Conservation (phyloP, 2,113 vertebrate genomes). For the Tetrax tetrax region DNA sequence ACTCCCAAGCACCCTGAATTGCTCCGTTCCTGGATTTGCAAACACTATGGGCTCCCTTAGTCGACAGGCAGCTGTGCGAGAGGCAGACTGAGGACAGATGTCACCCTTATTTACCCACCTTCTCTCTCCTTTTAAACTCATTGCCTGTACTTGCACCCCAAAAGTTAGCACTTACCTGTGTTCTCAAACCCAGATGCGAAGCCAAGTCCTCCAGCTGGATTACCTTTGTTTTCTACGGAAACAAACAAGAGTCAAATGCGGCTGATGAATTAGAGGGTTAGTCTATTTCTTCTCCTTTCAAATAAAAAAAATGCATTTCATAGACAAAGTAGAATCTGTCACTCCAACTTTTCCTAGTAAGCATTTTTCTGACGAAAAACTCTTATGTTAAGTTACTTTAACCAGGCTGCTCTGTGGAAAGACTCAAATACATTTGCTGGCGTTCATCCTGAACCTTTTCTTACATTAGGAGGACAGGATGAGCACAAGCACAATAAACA, state of each 20-base stretch:
- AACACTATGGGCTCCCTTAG: neutral
- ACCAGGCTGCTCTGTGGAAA: neutral
- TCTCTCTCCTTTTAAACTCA: neutral
- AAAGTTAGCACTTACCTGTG: constrained; percentile 79
- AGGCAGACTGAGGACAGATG: neutral
- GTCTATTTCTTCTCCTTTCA: neutral
- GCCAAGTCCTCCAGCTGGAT: constrained; percentile 94
- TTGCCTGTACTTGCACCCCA: neutral
- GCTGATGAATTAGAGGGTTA: neutral
- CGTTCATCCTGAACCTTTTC: neutral
- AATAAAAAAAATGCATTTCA: neutral
- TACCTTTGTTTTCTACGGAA: constrained; percentile 86
- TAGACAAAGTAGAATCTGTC: neutral
- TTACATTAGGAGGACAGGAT: neutral
- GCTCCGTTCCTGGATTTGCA: neutral
- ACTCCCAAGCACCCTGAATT: neutral
- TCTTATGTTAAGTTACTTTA: neutral
- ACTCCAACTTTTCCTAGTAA: neutral
- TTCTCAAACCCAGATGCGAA: constrained; percentile 90
- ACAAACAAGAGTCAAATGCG: neutral
- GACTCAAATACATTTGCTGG: neutral
- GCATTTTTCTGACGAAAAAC: neutral
- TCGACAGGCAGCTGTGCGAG: neutral
- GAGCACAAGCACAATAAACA: neutral
- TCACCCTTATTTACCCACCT: neutral